A percentile compares a stretch with the other conserved stretches of the same genome.
phyloP scores from a whole-genome alignment of 2,797 vertebrate species.

The Pseudochromis fuscus region DNA sequence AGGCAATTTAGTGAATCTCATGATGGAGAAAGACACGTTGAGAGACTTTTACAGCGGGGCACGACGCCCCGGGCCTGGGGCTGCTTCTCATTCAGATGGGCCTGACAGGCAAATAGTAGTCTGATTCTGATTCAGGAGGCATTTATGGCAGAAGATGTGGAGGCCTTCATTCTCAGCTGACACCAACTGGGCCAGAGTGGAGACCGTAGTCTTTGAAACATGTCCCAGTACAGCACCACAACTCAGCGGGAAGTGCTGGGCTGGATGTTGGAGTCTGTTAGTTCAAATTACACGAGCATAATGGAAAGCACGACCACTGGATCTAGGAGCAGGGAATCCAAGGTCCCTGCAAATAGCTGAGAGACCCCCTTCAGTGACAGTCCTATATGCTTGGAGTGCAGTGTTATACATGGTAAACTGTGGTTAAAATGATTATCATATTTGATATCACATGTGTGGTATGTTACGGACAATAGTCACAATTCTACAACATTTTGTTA shows the following conservation, averaged over 20 bases:
- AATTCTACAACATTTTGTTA: slow-evolving; percentile 13
- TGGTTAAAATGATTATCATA: slow-evolving; percentile 1
- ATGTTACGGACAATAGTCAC: not conserved
- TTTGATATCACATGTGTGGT: not conserved
- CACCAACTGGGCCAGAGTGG: slow-evolving; percentile 41
- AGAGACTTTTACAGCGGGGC: slow-evolving; percentile 46
- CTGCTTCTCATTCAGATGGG: slow-evolving; percentile 40
- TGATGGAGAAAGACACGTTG: slow-evolving; percentile 19
- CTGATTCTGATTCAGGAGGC: slow-evolving; percentile 46
- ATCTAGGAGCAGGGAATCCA: slow-evolving; percentile 21
- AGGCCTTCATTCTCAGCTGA: slow-evolving; percentile 44
- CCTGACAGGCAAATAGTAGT: slow-evolving; percentile 16
- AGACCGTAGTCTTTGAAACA: slow-evolving; percentile 40
- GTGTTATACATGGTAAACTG: slow-evolving; percentile 1
- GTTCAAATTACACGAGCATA: slow-evolving; percentile 58
- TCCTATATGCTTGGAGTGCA: slow-evolving; percentile 13
- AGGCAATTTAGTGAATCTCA: slow-evolving; percentile 44
- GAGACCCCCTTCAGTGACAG: not conserved
- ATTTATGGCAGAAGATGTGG: slow-evolving; percentile 44
- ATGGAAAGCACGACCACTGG: slow-evolving; percentile 32
- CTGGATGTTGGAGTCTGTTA: slow-evolving; percentile 42
- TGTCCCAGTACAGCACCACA: slow-evolving; percentile 39
- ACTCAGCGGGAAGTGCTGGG: slow-evolving; percentile 16
- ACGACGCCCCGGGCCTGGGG: slow-evolving; percentile 13
- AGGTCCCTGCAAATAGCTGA: slow-evolving; percentile 15